phyloP scores from a whole-genome alignment of 1,140 invertebrate species.

The Mesaphorura yosii region DNA sequence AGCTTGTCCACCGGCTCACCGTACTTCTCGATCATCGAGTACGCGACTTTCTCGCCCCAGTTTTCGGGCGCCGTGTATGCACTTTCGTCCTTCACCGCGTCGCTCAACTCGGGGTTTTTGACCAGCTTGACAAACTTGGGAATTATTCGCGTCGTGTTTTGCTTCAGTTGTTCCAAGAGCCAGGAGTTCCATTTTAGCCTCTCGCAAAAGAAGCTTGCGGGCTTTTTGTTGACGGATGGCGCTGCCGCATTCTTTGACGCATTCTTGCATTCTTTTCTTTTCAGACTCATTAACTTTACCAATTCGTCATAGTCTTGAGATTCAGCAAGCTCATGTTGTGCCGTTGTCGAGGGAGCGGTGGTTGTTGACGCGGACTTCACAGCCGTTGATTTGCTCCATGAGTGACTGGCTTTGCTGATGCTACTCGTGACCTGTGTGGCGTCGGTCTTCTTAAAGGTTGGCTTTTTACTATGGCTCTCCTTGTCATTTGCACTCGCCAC shows the following conservation, averaged over 20 bases:
- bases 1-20: constrained; percentile 22
- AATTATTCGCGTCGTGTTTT: constrained; percentile 14
- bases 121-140: constrained; percentile 11
- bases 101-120: neutral
- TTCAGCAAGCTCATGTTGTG: no score
- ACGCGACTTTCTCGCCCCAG: constrained; percentile 13
- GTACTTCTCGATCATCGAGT: constrained; percentile 10
- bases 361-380: no score
- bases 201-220: constrained; percentile 19
- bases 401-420: no score
- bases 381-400: no score
- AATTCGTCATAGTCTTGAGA: no score
- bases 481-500: no score
- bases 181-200: constrained; percentile 19
- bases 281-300: no score
- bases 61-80: constrained; percentile 12
- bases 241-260: neutral
- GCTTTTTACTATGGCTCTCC: no score
- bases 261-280: no score
- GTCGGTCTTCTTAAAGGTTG: no score
- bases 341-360: no score
- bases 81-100: neutral
- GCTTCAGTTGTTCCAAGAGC: constrained; percentile 20
- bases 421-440: no score
- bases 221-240: neutral